Evolutionary conservation across 2,888 invertebrate species (phyloP).

Genomic region (Minunthozetes semirufus): DNA sequence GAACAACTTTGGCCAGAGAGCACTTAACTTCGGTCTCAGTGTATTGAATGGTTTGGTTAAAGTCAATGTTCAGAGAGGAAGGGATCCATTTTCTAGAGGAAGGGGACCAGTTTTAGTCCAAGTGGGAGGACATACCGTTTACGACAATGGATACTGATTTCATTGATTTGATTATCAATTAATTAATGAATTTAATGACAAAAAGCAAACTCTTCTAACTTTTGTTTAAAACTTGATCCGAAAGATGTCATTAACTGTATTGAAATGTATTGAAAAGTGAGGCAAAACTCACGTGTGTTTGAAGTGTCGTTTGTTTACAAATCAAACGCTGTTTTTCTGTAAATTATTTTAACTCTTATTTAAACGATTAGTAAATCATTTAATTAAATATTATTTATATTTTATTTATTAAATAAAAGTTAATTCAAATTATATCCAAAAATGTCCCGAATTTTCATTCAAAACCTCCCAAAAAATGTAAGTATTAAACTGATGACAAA

Average conservation of each 20-base stretch:
- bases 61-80: neutral
- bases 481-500: constrained; percentile 49
- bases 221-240: neutral
- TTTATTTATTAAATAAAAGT: neutral
- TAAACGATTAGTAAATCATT: neutral
- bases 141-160: neutral
- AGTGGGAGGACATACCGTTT: constrained; percentile 5
- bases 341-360: neutral
- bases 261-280: neutral
- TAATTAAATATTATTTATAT: neutral
- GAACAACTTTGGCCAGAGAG: neutral
- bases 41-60: constrained; percentile 21
- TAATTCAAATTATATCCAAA: neutral
- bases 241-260: neutral
- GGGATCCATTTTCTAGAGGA: neutral
- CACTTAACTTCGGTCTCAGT: neutral
- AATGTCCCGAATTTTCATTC: constrained; percentile 82
- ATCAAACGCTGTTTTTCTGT: neutral
- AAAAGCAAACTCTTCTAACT: neutral
- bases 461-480: constrained; percentile 81
- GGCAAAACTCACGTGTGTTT: neutral
- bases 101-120: neutral
- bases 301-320: constrained; percentile 15
- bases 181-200: too few species aligned
- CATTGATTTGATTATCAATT: too few species aligned